Conservation (phyloP, 2,888 invertebrate species). For the Drosophila affinis region DNA sequence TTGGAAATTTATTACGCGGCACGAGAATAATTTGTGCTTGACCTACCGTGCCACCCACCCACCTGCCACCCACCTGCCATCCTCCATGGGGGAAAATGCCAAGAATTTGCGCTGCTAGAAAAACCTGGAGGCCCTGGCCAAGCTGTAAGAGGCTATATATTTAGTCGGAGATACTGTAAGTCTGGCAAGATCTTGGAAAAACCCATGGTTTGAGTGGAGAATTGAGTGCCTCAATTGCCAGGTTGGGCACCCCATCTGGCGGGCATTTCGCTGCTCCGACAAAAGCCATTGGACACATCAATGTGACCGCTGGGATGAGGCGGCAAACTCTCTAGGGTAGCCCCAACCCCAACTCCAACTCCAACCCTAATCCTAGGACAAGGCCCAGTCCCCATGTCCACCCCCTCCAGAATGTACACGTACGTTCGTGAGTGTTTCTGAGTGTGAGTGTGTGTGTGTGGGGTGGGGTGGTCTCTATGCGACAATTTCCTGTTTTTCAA, state of each 20-base stretch:
- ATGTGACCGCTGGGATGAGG: conserved; percentile 20
- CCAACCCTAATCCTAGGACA: not conserved
- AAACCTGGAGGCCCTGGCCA: not conserved
- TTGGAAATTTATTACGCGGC: conserved; percentile 41
- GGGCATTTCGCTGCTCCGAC: not conserved
- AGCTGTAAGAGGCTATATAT: too few relatives aligned
- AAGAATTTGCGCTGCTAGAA: too few relatives aligned
- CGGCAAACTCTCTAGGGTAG: conserved; percentile 6
- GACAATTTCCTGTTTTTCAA: conserved; percentile 76
- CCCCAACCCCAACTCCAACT: not conserved
- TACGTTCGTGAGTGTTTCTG: not conserved
- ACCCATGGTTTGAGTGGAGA: not conserved
- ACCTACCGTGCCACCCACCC: not conserved
- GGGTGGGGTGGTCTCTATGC: conserved; percentile 64
- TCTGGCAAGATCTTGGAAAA: not conserved
- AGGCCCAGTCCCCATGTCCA: not conserved
- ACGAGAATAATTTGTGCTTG: conserved; percentile 22
- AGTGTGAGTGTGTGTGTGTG: conserved; percentile 21
- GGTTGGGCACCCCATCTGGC: not conserved
- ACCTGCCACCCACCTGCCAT: not conserved
- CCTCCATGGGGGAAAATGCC: not conserved
- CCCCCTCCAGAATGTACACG: conserved; percentile 1
- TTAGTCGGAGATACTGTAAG: too few relatives aligned
- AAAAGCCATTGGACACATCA: conserved; percentile 36
- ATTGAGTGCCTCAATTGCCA: not conserved